A percentile compares a stretch with the other conserved stretches of the same genome.
Conservation (phyloP, 2,888 invertebrate genomes). For the Steromphala cineraria region DNA sequence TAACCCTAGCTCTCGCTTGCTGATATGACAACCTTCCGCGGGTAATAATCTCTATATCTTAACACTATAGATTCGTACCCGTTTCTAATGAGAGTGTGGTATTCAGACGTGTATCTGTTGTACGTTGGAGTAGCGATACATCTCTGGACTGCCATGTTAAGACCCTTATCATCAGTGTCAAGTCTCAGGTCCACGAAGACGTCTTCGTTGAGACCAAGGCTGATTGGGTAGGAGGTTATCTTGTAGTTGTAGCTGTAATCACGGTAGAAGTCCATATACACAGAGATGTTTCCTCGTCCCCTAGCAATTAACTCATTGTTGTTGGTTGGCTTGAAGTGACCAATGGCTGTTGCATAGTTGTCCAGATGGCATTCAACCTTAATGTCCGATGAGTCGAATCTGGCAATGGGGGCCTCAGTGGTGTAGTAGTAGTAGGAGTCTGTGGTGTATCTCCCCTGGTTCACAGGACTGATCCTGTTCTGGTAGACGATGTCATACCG, state of each 20-base stretch:
- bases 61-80: background rate
- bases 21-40: too few species aligned
- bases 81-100: background rate
- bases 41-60: too few species aligned
- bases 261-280: conserved; percentile 1
- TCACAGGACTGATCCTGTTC: background rate
- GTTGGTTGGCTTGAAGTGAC: background rate
- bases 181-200: background rate
- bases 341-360: background rate
- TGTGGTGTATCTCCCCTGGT: background rate
- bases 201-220: background rate
- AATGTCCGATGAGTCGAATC: background rate
- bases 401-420: background rate
- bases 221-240: background rate
- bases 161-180: background rate
- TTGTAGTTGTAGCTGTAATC: background rate
- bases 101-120: background rate
- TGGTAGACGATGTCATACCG: background rate
- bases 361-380: background rate
- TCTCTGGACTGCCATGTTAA: background rate
- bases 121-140: background rate
- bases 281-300: background rate
- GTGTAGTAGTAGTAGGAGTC: background rate
- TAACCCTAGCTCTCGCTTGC: too few species aligned
- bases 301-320: background rate